Evolutionary conservation across 2,888 invertebrate species (phyloP).

Genomic region (Limulus polyphemus): DNA sequence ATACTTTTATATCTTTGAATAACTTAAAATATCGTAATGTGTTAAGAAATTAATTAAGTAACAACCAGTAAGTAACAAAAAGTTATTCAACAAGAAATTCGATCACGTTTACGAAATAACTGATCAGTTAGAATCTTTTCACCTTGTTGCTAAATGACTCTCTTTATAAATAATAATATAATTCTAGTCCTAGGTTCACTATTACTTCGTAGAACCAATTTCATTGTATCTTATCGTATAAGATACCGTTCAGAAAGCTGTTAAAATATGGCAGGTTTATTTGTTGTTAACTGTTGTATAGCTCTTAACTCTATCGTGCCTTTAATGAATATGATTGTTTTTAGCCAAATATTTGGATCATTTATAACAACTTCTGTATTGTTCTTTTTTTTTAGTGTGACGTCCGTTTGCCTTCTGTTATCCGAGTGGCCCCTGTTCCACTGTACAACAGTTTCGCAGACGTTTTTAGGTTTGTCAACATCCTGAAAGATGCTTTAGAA

Average conservation of each 20-base stretch:
- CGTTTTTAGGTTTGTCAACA: slow-evolving; percentile 36
- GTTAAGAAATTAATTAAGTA: too few relatives aligned
- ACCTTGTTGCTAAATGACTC: too few relatives aligned
- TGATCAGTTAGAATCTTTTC: too few relatives aligned
- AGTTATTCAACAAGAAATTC: too few relatives aligned
- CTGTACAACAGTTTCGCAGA: slow-evolving; percentile 44
- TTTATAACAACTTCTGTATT: neutral
- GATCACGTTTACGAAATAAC: too few relatives aligned
- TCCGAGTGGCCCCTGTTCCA: slow-evolving; percentile 43
- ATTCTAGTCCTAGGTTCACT: too few relatives aligned
- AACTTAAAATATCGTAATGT: neutral
- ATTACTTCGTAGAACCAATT: too few relatives aligned
- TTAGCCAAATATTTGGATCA: neutral
- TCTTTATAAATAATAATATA: too few relatives aligned
- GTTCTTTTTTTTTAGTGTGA: slow-evolving; percentile 39
- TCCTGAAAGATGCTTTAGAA: slow-evolving; percentile 26
- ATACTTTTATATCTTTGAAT: neutral
- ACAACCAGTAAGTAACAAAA: too few relatives aligned
- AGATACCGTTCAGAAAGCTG: neutral
- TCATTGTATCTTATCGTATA: too few relatives aligned
- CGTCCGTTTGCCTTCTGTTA: slow-evolving; percentile 41
- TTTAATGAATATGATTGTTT: neutral
- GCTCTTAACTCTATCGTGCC: neutral
- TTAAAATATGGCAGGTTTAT: neutral
- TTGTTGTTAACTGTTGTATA: neutral